Evolutionary conservation across 2,888 invertebrate genomes (phyloP).

Genomic region (Zaprionus bogoriensis): DNA sequence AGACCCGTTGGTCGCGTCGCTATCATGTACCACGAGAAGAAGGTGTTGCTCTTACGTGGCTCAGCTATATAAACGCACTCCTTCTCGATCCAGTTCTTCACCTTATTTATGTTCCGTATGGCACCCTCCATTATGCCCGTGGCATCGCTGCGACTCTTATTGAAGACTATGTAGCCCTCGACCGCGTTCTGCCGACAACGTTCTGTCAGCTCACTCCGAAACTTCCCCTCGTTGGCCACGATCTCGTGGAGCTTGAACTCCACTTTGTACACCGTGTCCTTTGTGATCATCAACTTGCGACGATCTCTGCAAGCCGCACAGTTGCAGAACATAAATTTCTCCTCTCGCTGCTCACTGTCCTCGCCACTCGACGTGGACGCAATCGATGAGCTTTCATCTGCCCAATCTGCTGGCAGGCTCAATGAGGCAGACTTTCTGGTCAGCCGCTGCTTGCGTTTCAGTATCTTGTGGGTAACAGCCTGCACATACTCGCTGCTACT

Average conservation of each 20-base stretch:
- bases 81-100: conserved; percentile 15
- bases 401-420: too few species aligned
- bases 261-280: background rate
- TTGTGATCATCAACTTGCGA: background rate
- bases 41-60: background rate
- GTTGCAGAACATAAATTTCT: background rate
- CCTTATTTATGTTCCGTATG: background rate
- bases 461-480: too few species aligned
- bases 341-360: background rate
- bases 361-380: too few species aligned
- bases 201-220: background rate
- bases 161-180: conserved; percentile 8
- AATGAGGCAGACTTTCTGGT: too few species aligned
- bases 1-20: background rate
- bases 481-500: too few species aligned
- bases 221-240: rapidly evolving
- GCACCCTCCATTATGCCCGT: conserved; percentile 9
- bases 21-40: conserved; percentile 9
- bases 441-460: too few species aligned
- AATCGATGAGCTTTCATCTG: too few species aligned
- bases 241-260: conserved; percentile 4
- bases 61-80: background rate
- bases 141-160: background rate
- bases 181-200: background rate
- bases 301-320: background rate